Percentiles rank a stretch among this genome's conserved stretches.
phyloP scores from a whole-genome alignment of 2,797 vertebrate genomes.

The Neomorphus geoffroyi region DNA sequence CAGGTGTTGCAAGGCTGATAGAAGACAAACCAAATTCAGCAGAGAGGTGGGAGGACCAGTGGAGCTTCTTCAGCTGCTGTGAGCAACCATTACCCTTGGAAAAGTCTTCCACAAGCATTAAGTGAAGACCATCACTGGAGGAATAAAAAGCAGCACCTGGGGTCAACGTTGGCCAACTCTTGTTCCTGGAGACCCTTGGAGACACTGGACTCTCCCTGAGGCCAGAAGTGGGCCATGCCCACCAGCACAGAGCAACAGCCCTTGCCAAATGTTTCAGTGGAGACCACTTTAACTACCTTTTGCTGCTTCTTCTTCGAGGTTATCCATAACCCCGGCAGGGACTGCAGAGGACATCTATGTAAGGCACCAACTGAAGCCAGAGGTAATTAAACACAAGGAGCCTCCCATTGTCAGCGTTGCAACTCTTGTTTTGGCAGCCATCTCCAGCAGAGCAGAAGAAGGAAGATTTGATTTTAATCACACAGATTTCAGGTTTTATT shows the following conservation, averaged over 20 bases:
- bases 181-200: not conserved
- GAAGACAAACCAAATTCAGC: not conserved
- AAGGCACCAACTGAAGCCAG: conserved; percentile 54
- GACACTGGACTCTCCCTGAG: accelerated
- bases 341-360: conserved; percentile 3
- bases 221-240: not conserved
- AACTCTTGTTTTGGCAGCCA: conserved; percentile 70
- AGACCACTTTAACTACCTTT: conserved; percentile 26
- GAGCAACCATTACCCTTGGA: not conserved
- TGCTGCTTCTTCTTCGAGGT: conserved; percentile 46
- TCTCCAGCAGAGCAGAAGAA: conserved; percentile 74
- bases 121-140: accelerated
- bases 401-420: conserved; percentile 64
- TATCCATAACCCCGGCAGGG: conserved; percentile 49
- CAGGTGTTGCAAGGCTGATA: not conserved
- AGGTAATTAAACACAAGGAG: conserved; percentile 77
- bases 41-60: not conserved
- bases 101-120: not conserved
- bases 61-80: not conserved
- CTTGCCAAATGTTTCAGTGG: not conserved
- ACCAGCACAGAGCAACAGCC: not conserved
- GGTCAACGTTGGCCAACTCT: not conserved
- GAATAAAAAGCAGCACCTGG: not conserved
- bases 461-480: conserved; percentile 82
- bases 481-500: conserved; percentile 81